Percentiles rank a stretch among this genome's conserved stretches.
phyloP scores from a whole-genome alignment of 2,888 invertebrate species.

The Pemphredon lugubris region DNA sequence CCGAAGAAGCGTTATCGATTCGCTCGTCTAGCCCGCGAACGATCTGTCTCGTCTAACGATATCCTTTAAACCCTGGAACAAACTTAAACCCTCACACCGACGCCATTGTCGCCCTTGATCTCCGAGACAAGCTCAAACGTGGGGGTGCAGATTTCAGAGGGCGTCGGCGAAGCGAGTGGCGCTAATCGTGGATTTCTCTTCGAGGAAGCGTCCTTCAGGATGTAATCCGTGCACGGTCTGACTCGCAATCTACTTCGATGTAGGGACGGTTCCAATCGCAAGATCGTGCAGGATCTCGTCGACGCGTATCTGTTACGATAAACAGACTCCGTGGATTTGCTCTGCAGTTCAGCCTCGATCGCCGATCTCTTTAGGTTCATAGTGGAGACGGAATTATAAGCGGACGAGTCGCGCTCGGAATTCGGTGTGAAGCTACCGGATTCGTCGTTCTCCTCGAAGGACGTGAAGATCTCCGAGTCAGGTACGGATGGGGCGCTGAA shows the following conservation, averaged over 20 bases:
- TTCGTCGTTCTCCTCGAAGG: slow-evolving; percentile 74
- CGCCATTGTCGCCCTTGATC: slow-evolving; percentile 68
- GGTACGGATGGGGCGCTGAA: slow-evolving; percentile 75
- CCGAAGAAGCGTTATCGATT: background rate
- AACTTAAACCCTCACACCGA: slow-evolving; percentile 73
- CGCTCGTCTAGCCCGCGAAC: background rate
- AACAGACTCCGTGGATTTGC: slow-evolving; percentile 75
- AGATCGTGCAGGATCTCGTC: slow-evolving; percentile 62
- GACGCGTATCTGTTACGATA: slow-evolving; percentile 52
- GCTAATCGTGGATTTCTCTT: slow-evolving; percentile 65
- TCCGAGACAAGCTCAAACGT: slow-evolving; percentile 74
- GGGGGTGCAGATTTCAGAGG: slow-evolving; percentile 76
- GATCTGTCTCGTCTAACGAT: background rate
- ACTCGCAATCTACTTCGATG: slow-evolving; percentile 66
- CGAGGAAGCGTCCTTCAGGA: slow-evolving; percentile 58
- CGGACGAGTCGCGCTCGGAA: slow-evolving; percentile 15
- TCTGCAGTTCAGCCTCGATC: slow-evolving; percentile 63
- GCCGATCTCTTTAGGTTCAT: slow-evolving; percentile 67
- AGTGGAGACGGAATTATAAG: slow-evolving; percentile 68
- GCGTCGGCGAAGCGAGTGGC: slow-evolving; percentile 73
- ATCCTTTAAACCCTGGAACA: background rate
- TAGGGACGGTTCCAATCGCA: slow-evolving; percentile 67
- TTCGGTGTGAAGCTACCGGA: slow-evolving; percentile 32
- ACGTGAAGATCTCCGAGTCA: slow-evolving; percentile 76
- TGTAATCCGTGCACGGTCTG: slow-evolving; percentile 59